A percentile compares a stretch with the other conserved stretches of the same genome.
Conservation (phyloP, 2,888 invertebrate genomes). For the Polydrusus pterygomalis region DNA sequence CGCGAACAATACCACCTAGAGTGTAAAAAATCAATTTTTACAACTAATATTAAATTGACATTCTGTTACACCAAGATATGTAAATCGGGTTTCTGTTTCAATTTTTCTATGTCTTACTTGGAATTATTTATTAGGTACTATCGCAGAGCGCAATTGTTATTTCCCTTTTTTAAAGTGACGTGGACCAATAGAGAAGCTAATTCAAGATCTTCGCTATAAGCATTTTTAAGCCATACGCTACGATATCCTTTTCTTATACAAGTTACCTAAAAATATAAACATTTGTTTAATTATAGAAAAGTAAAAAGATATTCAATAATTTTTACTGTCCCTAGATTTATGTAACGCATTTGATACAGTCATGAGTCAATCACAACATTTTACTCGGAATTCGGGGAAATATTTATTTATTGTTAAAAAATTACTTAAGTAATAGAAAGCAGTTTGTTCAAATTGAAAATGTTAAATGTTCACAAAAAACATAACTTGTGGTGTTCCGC, state of each 20-base stretch:
- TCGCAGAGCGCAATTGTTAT: slow-evolving; percentile 27
- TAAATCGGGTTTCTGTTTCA: neutral
- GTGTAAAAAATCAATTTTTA: neutral
- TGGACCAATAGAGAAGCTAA: slow-evolving; percentile 92
- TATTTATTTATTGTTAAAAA: too few species aligned
- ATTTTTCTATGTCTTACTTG: neutral
- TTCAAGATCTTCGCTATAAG: slow-evolving; percentile 93
- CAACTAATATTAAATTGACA: slow-evolving; percentile 16
- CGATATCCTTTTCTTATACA: slow-evolving; percentile 91
- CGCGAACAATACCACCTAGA: neutral
- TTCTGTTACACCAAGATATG: slow-evolving; percentile 16
- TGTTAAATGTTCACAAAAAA: too few species aligned
- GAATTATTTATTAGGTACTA: slow-evolving; percentile 19
- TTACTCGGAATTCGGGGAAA: too few species aligned
- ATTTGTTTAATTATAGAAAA: neutral
- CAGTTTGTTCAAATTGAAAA: too few species aligned
- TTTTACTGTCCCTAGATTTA: too few species aligned
- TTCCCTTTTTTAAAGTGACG: slow-evolving; percentile 60
- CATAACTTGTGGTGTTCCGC: too few species aligned
- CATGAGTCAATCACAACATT: too few species aligned
- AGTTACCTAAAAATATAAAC: slow-evolving; percentile 73
- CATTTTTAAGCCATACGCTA: slow-evolving; percentile 92
- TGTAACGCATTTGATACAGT: too few species aligned
- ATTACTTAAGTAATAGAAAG: too few species aligned
- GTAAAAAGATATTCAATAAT: too few species aligned